Conservation (phyloP, 2,888 invertebrate genomes). For the Carpatolechia fugitivella region DNA sequence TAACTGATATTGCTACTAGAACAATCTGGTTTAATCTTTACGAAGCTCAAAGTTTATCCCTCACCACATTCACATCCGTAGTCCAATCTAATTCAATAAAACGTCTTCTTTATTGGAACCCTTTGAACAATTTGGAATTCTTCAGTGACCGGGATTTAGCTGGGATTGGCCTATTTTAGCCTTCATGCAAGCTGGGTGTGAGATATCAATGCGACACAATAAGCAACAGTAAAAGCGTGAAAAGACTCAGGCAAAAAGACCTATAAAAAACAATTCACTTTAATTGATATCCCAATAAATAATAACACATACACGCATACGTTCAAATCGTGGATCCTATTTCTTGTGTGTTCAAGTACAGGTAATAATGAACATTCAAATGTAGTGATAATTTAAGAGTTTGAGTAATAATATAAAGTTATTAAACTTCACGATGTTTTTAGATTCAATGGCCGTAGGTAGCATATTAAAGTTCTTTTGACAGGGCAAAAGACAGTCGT, state of each 20-base stretch:
- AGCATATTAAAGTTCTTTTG: no score
- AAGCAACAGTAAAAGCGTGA: neutral
- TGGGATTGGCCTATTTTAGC: neutral
- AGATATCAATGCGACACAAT: neutral
- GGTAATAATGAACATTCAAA: no score
- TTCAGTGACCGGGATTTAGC: conserved; percentile 5
- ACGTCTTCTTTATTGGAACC: conserved; percentile 13
- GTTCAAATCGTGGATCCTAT: no score
- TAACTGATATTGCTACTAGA: neutral
- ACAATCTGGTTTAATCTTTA: conserved; percentile 1
- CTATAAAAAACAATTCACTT: no score
- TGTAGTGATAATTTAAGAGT: no score
- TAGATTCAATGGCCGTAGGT: no score
- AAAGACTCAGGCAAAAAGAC: neutral
- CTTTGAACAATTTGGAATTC: conserved; percentile 11
- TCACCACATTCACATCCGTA: neutral
- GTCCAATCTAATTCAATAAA: conserved; percentile 16
- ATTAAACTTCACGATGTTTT: no score
- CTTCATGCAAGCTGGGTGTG: neutral
- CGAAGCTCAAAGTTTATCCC: neutral
- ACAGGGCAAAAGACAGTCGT: no score
- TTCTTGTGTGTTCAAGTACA: no score
- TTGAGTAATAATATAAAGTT: no score
- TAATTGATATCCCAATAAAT: no score
- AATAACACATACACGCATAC: no score